Evolutionary conservation across 1,140 invertebrate species (phyloP).

Genomic region (Trichogramma pretiosum): DNA sequence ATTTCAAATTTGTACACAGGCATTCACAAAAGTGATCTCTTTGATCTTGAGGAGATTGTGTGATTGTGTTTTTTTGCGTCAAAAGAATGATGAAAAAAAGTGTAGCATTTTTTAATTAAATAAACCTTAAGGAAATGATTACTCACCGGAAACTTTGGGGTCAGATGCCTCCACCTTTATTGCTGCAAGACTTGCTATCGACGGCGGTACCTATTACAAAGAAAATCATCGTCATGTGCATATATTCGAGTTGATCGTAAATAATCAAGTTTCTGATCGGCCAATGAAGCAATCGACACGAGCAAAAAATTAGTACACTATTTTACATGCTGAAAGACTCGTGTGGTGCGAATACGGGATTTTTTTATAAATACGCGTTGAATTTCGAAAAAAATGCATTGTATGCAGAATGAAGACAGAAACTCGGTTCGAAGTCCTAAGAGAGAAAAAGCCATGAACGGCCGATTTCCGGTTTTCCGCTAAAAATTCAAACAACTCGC

Average conservation of each 20-base stretch:
- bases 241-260: not conserved
- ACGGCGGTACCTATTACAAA: conserved; percentile 35
- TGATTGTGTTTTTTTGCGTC: too few species aligned
- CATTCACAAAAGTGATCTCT: too few species aligned
- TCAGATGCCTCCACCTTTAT: conserved; percentile 43
- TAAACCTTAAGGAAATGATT: too few species aligned
- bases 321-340: too few species aligned
- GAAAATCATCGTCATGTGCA: conserved; percentile 23
- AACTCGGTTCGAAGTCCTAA: not conserved
- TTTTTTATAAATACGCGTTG: too few species aligned
- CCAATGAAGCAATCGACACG: not conserved
- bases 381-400: conserved; percentile 16
- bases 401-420: conserved; percentile 5
- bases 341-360: too few species aligned
- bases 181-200: conserved; percentile 42
- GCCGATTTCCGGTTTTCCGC: conserved; percentile 31
- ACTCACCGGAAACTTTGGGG: conserved; percentile 46
- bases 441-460: conserved; percentile 23
- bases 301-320: conserved; percentile 11
- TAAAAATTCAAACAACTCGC: conserved; percentile 24
- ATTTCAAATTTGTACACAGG: too few species aligned
- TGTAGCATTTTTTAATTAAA: too few species aligned
- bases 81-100: too few species aligned
- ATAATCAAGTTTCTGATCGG: not conserved
- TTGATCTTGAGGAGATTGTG: too few species aligned